Conservation (phyloP, 2,888 invertebrate genomes). For the Rhogogaster chlorosoma region DNA sequence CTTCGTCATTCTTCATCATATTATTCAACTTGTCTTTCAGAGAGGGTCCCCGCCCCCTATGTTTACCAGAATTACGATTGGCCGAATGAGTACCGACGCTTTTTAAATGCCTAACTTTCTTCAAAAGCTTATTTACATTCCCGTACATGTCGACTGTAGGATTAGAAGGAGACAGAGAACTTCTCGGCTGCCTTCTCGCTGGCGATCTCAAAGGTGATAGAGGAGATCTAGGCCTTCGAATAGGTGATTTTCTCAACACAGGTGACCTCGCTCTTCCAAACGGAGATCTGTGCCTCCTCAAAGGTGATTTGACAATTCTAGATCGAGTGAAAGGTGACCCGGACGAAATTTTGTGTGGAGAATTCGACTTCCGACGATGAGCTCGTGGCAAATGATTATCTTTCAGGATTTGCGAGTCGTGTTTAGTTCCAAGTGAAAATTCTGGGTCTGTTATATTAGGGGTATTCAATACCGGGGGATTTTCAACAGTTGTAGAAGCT, state of each 20-base stretch:
- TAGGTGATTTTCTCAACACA: slow-evolving; percentile 58
- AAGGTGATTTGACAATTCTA: slow-evolving; percentile 56
- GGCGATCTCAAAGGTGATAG: slow-evolving; percentile 41
- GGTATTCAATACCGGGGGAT: slow-evolving; percentile 21
- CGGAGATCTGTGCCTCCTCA: slow-evolving; percentile 60
- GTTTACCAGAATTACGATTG: slow-evolving; percentile 58
- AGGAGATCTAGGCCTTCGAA: slow-evolving; percentile 54
- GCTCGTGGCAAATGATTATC: slow-evolving; percentile 55
- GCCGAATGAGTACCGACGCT: slow-evolving; percentile 61
- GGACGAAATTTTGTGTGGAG: slow-evolving; percentile 58
- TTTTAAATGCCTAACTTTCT: slow-evolving; percentile 69
- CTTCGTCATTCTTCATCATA: slow-evolving; percentile 64
- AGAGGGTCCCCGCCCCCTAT: slow-evolving; percentile 67
- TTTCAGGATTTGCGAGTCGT: slow-evolving; percentile 52
- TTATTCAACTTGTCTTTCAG: slow-evolving; percentile 72
- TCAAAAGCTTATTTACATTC: slow-evolving; percentile 68
- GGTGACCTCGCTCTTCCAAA: slow-evolving; percentile 60
- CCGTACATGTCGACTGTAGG: slow-evolving; percentile 54
- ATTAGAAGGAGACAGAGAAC: slow-evolving; percentile 41
- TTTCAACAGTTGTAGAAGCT: slow-evolving; percentile 54
- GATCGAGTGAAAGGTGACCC: slow-evolving; percentile 51
- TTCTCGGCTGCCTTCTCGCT: slow-evolving; percentile 33
- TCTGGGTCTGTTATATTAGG: neutral
- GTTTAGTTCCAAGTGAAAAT: slow-evolving; percentile 44
- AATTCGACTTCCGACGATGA: slow-evolving; percentile 59